Conservation (phyloP, 1,140 invertebrate genomes). For the Monomorium pharaonis region DNA sequence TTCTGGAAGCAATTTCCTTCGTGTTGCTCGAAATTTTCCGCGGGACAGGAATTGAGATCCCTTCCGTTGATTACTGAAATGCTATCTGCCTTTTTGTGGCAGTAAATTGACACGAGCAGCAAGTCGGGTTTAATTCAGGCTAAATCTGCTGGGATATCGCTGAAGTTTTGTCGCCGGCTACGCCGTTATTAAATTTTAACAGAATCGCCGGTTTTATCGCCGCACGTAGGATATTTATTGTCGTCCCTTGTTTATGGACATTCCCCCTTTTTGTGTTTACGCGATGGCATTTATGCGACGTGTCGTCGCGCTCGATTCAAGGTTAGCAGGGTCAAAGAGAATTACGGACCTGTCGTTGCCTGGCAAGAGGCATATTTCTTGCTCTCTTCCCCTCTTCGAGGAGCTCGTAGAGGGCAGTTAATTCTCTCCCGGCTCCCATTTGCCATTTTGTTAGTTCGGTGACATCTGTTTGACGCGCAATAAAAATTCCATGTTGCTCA, state of each 20-base stretch:
- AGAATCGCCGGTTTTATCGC: not conserved
- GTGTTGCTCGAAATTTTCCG: not conserved
- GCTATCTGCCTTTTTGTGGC: not conserved
- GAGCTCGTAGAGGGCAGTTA: slow-evolving; percentile 8
- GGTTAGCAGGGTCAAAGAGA: slow-evolving; percentile 68
- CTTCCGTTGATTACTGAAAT: not conserved
- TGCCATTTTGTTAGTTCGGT: not conserved
- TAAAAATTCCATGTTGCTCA: not conserved
- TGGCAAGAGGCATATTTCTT: slow-evolving; percentile 12
- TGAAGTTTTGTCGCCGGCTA: not conserved
- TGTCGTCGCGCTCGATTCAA: slow-evolving; percentile 60
- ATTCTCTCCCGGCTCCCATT: not conserved
- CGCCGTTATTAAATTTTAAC: not conserved
- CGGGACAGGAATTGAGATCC: not conserved
- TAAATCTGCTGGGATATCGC: not conserved
- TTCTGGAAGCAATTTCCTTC: not conserved
- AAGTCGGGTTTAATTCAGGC: not conserved
- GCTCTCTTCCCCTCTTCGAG: slow-evolving; percentile 8
- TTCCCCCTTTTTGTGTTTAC: slow-evolving; percentile 51
- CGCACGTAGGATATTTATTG: slow-evolving; percentile 3
- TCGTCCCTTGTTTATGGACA: slow-evolving; percentile 27
- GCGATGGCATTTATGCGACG: slow-evolving; percentile 30
- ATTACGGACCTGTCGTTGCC: slow-evolving; percentile 50
- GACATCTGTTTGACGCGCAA: not conserved
- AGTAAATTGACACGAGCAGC: not conserved